Conservation (phyloP, 2,888 invertebrate species). For the Flexamia atlantica region DNA sequence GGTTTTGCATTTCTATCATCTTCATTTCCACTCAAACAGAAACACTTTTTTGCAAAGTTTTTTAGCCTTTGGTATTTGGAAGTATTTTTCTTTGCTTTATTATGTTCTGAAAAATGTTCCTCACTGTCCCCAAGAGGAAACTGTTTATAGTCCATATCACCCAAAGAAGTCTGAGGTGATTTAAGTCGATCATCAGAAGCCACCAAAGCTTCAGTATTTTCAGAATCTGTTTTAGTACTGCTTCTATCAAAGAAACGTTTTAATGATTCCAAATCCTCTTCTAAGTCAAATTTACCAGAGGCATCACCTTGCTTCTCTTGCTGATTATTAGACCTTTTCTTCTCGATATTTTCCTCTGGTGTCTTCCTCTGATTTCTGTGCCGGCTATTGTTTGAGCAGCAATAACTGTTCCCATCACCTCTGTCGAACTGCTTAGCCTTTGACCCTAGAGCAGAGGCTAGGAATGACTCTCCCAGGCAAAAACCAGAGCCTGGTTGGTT, state of each 20-base stretch:
- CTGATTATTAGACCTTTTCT: background rate
- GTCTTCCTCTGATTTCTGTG: no score
- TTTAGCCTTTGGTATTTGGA: background rate
- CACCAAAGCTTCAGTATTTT: background rate
- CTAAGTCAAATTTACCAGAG: background rate
- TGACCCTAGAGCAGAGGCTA: background rate
- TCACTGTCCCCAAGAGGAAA: background rate
- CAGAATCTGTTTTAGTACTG: background rate
- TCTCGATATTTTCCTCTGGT: background rate
- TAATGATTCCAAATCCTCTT: background rate
- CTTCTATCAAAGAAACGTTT: background rate
- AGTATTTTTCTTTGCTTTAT: background rate
- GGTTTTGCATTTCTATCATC: background rate
- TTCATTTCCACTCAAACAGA: background rate
- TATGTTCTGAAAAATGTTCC: background rate
- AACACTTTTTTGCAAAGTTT: constrained; percentile 1
- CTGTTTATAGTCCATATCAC: background rate
- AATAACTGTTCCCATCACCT: no score
- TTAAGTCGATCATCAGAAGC: background rate
- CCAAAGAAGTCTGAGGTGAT: background rate
- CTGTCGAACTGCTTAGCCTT: no score
- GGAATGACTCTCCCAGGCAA: background rate
- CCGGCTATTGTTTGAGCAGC: no score
- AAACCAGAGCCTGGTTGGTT: background rate
- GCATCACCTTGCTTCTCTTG: background rate